Evolutionary conservation across 2,113 vertebrate species (phyloP).

Genomic region (Lepisosteus osseus): DNA sequence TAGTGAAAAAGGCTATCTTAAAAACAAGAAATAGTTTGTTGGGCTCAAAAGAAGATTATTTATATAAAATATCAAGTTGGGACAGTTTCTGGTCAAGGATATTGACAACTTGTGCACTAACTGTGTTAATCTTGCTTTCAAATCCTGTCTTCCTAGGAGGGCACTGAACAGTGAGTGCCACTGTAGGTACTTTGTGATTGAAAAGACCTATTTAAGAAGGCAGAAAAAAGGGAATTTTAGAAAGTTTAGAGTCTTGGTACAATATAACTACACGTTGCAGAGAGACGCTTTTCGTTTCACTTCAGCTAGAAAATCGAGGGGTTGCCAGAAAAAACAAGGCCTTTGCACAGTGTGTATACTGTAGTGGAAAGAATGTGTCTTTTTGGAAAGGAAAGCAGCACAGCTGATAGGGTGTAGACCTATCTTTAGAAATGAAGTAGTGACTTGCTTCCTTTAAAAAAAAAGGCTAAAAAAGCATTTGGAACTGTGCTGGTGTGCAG

Average conservation of each 20-base stretch:
- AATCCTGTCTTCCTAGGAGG: too few species aligned
- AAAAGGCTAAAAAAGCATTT: neutral
- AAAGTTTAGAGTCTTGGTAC: neutral
- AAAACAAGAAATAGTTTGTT: neutral
- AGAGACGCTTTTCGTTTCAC: neutral
- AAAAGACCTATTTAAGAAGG: too few species aligned
- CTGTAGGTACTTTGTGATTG: too few species aligned
- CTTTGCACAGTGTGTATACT: conserved; percentile 22
- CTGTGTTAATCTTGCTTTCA: neutral
- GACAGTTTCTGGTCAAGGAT: conserved; percentile 5
- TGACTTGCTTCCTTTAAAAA: conserved; percentile 14
- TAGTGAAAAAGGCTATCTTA: too few species aligned
- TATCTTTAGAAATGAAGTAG: neutral
- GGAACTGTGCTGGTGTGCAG: neutral
- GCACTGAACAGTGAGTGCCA: too few species aligned
- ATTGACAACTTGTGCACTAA: neutral
- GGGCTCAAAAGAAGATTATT: neutral
- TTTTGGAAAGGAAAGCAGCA: conserved; percentile 1
- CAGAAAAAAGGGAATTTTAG: neutral
- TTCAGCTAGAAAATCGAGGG: neutral
- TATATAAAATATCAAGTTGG: neutral
- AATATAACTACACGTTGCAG: neutral
- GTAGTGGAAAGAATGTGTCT: conserved; percentile 26
- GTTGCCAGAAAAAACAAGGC: conserved; percentile 21
- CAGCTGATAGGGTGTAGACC: conserved; percentile 18